Percentiles rank a stretch among this genome's conserved stretches.
Conservation (phyloP, 1,140 invertebrate genomes). For the Drosophila ironensis region DNA sequence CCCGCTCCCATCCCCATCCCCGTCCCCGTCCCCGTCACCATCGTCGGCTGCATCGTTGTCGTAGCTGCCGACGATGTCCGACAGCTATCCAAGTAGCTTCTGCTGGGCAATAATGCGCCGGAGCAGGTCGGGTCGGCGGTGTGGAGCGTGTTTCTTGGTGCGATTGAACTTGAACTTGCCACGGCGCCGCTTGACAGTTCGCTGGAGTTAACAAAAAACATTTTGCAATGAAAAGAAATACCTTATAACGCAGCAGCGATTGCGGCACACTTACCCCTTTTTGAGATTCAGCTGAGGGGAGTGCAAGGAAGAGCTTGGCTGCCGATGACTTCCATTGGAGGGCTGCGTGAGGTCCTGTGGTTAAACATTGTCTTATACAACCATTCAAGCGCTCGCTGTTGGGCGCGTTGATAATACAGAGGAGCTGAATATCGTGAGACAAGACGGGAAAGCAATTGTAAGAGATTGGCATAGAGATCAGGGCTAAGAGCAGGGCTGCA, state of each 20-base stretch:
- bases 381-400: conserved; percentile 82
- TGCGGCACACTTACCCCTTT: conserved; percentile 67
- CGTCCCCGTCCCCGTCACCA: conserved; percentile 23
- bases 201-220: conserved; percentile 17
- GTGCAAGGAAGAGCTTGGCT: conserved; percentile 80
- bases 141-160: conserved; percentile 89
- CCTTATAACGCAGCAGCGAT: too few species aligned
- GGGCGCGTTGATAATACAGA: conserved; percentile 81
- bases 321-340: conserved; percentile 80
- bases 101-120: conserved; percentile 83
- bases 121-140: conserved; percentile 79
- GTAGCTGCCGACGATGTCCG: conserved; percentile 83
- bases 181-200: conserved; percentile 87
- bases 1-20: conserved; percentile 23
- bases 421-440: conserved; percentile 80
- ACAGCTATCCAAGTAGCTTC: conserved; percentile 86
- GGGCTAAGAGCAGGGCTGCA: conserved; percentile 29
- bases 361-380: conserved; percentile 82
- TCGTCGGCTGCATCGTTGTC: conserved; percentile 71
- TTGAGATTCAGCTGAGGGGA: conserved; percentile 74
- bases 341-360: conserved; percentile 80
- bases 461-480: conserved; percentile 14
- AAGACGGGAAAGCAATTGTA: conserved; percentile 68
- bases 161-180: conserved; percentile 89
- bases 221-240: too few species aligned